Evolutionary conservation across 1,140 invertebrate species (phyloP), one percentile per base, ranked within the genome.

Genomic region (Lepidostoma basale): DNA sequence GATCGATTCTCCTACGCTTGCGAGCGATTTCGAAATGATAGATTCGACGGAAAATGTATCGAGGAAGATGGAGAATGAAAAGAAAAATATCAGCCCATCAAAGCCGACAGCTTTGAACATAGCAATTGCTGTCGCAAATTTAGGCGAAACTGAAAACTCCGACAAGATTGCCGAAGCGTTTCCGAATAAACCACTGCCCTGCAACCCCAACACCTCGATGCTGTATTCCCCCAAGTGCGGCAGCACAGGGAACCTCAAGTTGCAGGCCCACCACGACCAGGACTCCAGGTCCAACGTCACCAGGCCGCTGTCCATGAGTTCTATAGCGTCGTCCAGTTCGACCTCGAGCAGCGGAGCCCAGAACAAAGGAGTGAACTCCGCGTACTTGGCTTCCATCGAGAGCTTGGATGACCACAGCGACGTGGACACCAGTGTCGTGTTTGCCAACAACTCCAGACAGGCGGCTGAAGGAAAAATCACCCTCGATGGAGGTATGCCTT

Each of bases 371-470:
- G 82, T 85, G 52, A 81, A 86, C 73, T 81, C 84, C 3, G 80
- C 90, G n/a, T 92, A 92, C 81, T 79, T 92, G 77, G 90, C 91
- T 39, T 92, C 90, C 14, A 90, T 92, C 62, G 91, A 93, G 77
- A 92, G 90, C 62, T 79, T 92, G 72, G 90, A 90, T 62, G 89
- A 90, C 63, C 82, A 85, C 60, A 87, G 85, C 67, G 85, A 86
- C 73, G 83, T 79, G 52, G 85, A 86, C 64, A 78, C 79, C 67
- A 76, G 75, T 3, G 73, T 72, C 6, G 75, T 74, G 23, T 73
- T 64, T 42, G 67, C 45, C 18, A 68, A 68, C 28, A 72, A 45
- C 49, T 12, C 63, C 2, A 68, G 67, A 22, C 67, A 68, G 26
- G 52, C 47, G 10, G 49, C 28, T 18, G 14, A 60, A 23, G 62